phyloP scores from a whole-genome alignment of 2,797 vertebrate genomes.

The Epinephelus coioides region DNA sequence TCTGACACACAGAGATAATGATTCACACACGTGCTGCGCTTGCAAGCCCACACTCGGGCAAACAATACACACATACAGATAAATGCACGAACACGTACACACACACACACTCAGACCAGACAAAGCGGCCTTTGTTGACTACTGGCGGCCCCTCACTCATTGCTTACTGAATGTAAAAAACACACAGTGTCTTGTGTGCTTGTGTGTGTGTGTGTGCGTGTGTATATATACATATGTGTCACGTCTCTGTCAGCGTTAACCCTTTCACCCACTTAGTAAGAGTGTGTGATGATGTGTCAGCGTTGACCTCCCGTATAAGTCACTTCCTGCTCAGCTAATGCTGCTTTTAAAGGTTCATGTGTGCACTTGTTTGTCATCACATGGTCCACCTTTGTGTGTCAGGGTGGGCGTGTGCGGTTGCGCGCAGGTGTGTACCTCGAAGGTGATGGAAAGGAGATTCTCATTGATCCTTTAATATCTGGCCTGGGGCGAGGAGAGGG shows the following conservation, averaged over 20 bases:
- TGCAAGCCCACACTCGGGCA: constrained; percentile 80
- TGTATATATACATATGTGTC: constrained; percentile 57
- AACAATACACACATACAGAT: constrained; percentile 53
- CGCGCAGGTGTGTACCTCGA: constrained; percentile 84
- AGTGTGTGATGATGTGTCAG: constrained; percentile 63
- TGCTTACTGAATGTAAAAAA: constrained; percentile 73
- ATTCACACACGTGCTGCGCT: constrained; percentile 81
- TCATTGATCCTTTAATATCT: constrained; percentile 87
- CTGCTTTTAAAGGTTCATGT: constrained; percentile 37
- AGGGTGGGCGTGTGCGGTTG: constrained; percentile 51
- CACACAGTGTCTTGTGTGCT: constrained; percentile 63
- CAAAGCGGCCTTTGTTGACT: constrained; percentile 85
- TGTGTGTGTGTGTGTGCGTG: constrained; percentile 28
- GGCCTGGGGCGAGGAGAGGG: constrained; percentile 66
- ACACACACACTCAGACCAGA: constrained; percentile 53
- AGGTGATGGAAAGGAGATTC: constrained; percentile 80
- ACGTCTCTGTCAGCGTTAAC: constrained; percentile 65
- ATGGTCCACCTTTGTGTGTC: constrained; percentile 36
- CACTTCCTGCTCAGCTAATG: constrained; percentile 67
- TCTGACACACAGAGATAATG: constrained; percentile 80
- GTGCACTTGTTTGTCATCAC: constrained; percentile 31
- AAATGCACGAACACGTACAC: constrained; percentile 17
- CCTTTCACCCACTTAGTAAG: constrained; percentile 53
- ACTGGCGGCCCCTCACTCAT: constrained; percentile 71
- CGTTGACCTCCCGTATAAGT: constrained; percentile 44